These are phyloP conservation scores for Drosophila ironensis DNA, from an alignment of 1,140 invertebrate genomes.

Conservation along the genomic window DNA sequence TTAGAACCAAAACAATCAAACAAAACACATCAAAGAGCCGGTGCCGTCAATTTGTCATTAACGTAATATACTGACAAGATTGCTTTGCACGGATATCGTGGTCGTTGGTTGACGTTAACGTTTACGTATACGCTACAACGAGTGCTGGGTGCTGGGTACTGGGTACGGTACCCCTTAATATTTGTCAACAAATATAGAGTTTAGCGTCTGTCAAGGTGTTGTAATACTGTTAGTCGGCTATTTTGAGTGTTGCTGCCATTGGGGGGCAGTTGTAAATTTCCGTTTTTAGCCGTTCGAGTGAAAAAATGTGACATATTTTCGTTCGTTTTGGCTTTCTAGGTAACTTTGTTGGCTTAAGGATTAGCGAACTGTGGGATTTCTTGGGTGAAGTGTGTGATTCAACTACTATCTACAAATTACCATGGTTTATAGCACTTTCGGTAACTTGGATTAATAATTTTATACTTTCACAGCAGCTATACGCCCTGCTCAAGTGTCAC, in stretches of 20 bases:
- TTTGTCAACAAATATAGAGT: slow-evolving; percentile 75
- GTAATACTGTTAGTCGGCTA: slow-evolving; percentile 51
- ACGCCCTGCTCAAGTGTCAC: not conserved
- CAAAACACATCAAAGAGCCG: slow-evolving; percentile 70
- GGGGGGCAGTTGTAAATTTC: slow-evolving; percentile 66
- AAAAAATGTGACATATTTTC: slow-evolving; percentile 65
- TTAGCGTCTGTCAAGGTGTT: slow-evolving; percentile 72
- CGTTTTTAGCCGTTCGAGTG: slow-evolving; percentile 44
- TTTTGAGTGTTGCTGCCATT: slow-evolving; percentile 20
- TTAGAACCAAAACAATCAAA: slow-evolving; percentile 80
- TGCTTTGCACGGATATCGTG: slow-evolving; percentile 77
- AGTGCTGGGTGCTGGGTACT: not conserved
- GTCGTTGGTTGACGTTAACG: not conserved
- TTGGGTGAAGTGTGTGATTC: not conserved
- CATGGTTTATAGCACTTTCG: too few relatives aligned
- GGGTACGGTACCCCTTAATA: slow-evolving; percentile 28
- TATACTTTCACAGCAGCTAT: slow-evolving; percentile 2
- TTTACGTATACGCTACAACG: not conserved
- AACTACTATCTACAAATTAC: too few relatives aligned
- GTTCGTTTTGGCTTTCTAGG: slow-evolving; percentile 3
- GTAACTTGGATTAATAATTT: not conserved
- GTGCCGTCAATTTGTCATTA: slow-evolving; percentile 78
- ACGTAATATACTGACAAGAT: slow-evolving; percentile 81
- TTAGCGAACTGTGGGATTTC: slow-evolving; percentile 75
- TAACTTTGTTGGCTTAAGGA: slow-evolving; percentile 50